Evolutionary conservation across 1,140 invertebrate species (phyloP), one percentile per base, ranked within the genome.

Genomic region (Scaptomyza pallida): DNA sequence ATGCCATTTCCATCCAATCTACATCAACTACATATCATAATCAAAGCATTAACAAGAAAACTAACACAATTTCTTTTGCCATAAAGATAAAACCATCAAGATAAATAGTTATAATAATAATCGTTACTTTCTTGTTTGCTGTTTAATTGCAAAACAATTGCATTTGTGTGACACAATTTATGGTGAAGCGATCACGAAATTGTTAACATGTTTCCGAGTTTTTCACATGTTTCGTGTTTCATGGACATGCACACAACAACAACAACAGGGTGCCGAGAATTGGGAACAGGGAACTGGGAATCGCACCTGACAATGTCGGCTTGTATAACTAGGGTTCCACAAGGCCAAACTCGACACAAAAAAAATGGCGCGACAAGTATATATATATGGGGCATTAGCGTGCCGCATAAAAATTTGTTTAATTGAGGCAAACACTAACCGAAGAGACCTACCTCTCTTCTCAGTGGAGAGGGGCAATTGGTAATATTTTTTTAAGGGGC

Each of bases 141-240:
- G 8, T 65, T 64, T 62, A 45, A 17, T 61, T 69, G 56, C 63
- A 10, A 54, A 59, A 47, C 23, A 26, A 26, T 68, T 69, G 73
- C 70, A 69, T 75, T 62, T 60, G 81, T 60, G 81, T 75, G 76
- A 70, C 68, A 83, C 68, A 86, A 69, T 86, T 83, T 60, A 79
- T 80, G 71, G 67, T 48, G 16, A 17, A 16, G 43, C 68, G 61
- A 72, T 60, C 77, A 43, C 40, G 57, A 30, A 81, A 68, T 52
- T n/a, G 1, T 19, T 52, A 35, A 37, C n/a, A 52, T 21, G 1
- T 9, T 19, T 16, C 0, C 8, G n/a, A n/a, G n/a, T n/a, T n/a
- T n/a, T n/a, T n/a, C n/a, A n/a, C 15, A 41, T 59, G 54, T 30
- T 57, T 67, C 15, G 67, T 59, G 54, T 40, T 61, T 45, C 64